Evolutionary conservation across 2,888 invertebrate species (phyloP).

Genomic region (Sympetrum striolatum): DNA sequence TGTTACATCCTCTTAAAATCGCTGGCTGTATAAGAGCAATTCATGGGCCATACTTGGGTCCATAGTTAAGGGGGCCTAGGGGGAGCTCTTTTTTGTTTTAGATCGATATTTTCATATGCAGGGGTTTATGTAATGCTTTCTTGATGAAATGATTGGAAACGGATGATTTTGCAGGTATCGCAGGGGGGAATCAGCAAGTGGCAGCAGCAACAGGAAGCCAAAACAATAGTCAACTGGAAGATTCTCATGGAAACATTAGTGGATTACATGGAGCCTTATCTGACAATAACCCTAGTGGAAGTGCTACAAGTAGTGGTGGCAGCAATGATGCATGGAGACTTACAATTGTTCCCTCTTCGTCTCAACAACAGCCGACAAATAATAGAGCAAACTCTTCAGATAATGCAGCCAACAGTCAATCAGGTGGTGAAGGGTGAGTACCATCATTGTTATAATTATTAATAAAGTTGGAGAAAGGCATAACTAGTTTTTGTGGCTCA

Average conservation of each 20-base stretch:
- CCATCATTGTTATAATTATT: background rate
- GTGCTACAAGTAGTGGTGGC: constrained; percentile 21
- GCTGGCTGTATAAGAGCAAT: no score
- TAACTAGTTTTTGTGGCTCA: no score
- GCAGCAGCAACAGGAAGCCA: background rate
- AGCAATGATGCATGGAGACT: constrained; percentile 23
- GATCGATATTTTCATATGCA: no score
- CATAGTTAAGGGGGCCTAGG: background rate
- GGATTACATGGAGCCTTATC: constrained; percentile 30
- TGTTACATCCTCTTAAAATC: no score
- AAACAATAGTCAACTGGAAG: constrained; percentile 10
- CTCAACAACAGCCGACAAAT: background rate
- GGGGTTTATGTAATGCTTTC: no score
- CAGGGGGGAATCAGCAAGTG: constrained; percentile 1
- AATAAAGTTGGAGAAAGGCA: no score
- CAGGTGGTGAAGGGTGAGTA: constrained; percentile 17
- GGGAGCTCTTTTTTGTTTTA: no score
- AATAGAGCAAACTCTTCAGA: constrained; percentile 1
- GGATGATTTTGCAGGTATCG: background rate
- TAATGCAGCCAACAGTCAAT: background rate
- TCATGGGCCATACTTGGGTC: no score
- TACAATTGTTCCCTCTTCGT: background rate
- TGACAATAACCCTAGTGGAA: constrained; percentile 40
- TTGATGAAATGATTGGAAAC: no score
- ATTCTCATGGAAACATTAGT: background rate